Base-by-base conservation (phyloP, 2,888 invertebrate species). In the Arrhopalites spinosus region DNA sequence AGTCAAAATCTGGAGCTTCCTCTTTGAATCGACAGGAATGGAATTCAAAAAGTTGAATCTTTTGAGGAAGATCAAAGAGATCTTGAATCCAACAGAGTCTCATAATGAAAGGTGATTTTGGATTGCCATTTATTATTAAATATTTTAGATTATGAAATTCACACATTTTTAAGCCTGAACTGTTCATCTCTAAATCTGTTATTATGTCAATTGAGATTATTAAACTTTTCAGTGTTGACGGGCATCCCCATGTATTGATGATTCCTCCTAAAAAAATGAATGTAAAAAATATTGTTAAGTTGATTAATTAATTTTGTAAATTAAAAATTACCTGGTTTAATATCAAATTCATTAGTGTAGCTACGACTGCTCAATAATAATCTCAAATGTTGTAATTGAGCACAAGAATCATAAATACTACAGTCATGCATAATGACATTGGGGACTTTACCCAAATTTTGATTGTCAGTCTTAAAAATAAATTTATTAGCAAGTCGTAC, bases 391-490 rank as follows among this genome's bases (percentile, higher is more conserved):
- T 30, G 20, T 17, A 64, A 36, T 36, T 64, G 27, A 5, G 7
- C 13, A 64, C 30, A 64, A 17, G 13, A 1, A 3, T 36, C 36
- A 30, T 64, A 64, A 2, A 64, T 17, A n/a, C n/a, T n/a, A 36
- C 64, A 64, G 20, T 64, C 64, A 30, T 64, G 64, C 30, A 64
- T 36, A 30, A 64, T 36, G 30, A 36, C 17, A 27, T 29, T 27
- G 3, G 64, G 64, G 30, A 23, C n/a, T 11, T 7, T 30, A 8
- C n/a, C 20, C 3, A 29, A 30, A 59, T 59, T 59, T 64, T 27
- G 11, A 17, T 36, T 36, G 2, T 64, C 64, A 11, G 64, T 64
- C 30, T 30, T 2, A 64, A 64, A 36, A 36, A 36, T 3, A 20
- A 17, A 64, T 64, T 64, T 64, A 17, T 64, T 11, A 30, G 13